Evolutionary conservation across 2,797 vertebrate species (phyloP), one percentile per base, ranked within the genome.

Genomic region (Eremophila alpestris): DNA sequence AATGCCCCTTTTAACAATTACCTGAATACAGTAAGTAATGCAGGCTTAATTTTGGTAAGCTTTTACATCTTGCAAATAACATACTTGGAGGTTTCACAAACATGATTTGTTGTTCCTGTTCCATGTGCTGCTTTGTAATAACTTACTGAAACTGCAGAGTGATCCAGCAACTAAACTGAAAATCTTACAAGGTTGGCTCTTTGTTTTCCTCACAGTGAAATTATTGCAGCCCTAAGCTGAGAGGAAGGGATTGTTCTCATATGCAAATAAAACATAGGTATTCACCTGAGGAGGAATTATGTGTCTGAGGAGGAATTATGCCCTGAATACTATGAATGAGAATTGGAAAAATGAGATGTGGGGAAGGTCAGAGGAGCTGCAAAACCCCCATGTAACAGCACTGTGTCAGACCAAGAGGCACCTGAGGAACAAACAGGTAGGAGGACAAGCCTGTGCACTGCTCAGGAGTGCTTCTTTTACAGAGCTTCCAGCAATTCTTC

Each of bases 381-480:
- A 65, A 32, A 19, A 7, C 0, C 11, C 13, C 13, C 2, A 0
- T 13, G 2, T 26, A 45, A 18, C 15, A 87, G 70, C 43, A 4
- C n/a, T 65, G 43, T 6, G 7, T 46, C 27, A 43, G 48, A 38
- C 10, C 17, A 38, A 1, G 13, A 69, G 59, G 6, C 6, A 16
- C 4, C 1, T 17, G 13, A n/a, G 24, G 30, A 87, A 3, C 34
- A n/a, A 79, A 58, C 40, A 84, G 36, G 54, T 49, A 36, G 34
- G 76, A 51, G n/a, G 32, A 27, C 29, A 24, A 52, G 38, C 18
- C 45, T 5, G 1, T 15, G 24, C 18, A 11, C 34, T 81, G 24
- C 45, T 48, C 1, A 1, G 20, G 38, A 34, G 21, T 1, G 2
- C 48, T 62, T 46, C 7, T 65, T 18, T 6, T 11, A 8, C 0